These are phyloP conservation scores for Lampropteryx suffumata DNA, from an alignment of 2,888 invertebrate species.

Conservation along the genomic window DNA sequence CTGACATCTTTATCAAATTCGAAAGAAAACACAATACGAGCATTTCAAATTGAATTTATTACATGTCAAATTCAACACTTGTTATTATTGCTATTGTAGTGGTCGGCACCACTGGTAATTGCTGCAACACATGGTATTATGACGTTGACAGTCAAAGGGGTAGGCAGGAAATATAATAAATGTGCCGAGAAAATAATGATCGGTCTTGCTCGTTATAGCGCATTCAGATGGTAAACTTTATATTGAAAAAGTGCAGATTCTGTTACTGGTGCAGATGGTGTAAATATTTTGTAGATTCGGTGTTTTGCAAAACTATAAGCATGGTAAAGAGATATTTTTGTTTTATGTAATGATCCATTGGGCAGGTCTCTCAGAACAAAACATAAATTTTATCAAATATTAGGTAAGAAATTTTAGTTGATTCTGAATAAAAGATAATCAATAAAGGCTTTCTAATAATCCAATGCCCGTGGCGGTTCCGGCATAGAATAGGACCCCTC, in stretches of 20 bases:
- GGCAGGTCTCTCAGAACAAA: no score
- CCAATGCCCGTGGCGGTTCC: no score
- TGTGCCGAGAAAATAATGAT: constrained; percentile 48
- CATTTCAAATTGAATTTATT: constrained; percentile 73
- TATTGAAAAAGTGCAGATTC: constrained; percentile 32
- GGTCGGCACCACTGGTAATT: constrained; percentile 64
- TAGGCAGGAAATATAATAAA: constrained; percentile 48
- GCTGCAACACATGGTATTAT: constrained; percentile 72
- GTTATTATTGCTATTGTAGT: constrained; percentile 63
- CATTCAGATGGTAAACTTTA: constrained; percentile 44
- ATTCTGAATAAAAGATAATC: no score
- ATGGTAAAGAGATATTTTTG: no score
- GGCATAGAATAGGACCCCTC: no score
- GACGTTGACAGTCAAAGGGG: constrained; percentile 60
- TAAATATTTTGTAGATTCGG: constrained; percentile 4
- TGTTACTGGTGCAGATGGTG: constrained; percentile 29
- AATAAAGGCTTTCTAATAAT: no score
- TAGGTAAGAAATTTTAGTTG: no score
- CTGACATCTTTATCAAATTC: constrained; percentile 57
- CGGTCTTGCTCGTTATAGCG: constrained; percentile 45
- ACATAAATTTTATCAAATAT: no score
- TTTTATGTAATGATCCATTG: no score
- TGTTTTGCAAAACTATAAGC: constrained; percentile 1
- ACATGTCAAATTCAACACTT: constrained; percentile 76
- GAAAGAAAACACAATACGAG: constrained; percentile 61